Evolutionary conservation across 1,140 invertebrate genomes (phyloP).

Genomic region (Adelges cooleyi): DNA sequence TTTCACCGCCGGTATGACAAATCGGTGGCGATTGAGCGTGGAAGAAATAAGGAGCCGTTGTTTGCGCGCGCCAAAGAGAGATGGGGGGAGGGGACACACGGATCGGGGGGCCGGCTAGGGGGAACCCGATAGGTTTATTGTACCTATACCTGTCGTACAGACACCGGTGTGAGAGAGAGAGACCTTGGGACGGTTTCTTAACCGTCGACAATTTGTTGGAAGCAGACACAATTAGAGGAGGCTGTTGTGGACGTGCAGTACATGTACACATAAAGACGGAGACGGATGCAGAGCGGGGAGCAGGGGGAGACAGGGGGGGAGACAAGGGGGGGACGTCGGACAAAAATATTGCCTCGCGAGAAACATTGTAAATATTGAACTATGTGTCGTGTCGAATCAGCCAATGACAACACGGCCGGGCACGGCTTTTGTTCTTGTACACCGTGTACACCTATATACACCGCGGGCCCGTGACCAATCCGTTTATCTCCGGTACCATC

Average conservation of each 20-base stretch:
- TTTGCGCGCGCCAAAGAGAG: no score
- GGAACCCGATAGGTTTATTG: neutral
- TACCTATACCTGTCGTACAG: neutral
- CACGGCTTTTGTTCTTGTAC: neutral
- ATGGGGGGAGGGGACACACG: no score
- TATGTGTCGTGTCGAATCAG: slow-evolving; percentile 17
- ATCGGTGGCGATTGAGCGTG: no score
- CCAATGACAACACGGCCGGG: slow-evolving; percentile 18
- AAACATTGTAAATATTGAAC: slow-evolving; percentile 26
- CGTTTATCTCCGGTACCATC: slow-evolving; percentile 23
- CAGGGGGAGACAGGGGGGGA: neutral
- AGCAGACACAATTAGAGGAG: neutral
- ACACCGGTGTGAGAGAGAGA: no score
- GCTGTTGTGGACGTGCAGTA: neutral
- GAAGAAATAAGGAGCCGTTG: no score
- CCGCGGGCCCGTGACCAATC: slow-evolving; percentile 13
- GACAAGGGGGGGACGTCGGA: no score
- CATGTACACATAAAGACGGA: no score
- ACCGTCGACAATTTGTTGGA: slow-evolving; percentile 7
- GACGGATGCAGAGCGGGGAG: neutral
- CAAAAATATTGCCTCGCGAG: neutral
- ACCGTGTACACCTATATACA: neutral
- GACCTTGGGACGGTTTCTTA: slow-evolving; percentile 24
- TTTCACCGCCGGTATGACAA: no score
- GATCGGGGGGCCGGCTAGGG: neutral